Base-by-base conservation (phyloP, 1,140 invertebrate genomes). In the Araneus ventricosus region DNA sequence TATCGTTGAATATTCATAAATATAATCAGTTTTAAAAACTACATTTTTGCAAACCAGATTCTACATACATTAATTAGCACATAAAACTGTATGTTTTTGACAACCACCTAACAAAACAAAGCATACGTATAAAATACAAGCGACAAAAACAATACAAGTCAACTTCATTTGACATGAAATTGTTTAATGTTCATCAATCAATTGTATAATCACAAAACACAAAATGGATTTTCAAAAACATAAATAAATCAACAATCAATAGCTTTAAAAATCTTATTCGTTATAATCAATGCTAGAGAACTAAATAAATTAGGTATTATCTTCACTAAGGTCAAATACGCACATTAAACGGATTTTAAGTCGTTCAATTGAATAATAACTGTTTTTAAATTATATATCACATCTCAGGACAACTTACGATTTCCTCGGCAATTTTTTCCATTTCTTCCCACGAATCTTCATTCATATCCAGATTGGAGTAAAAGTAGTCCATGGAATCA, bases 401-500 rank as follows among this genome's bases (percentile, higher is more conserved):
- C 14, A 34, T 30, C 20, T 75, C 34, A 22, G 30, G 30, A 45
- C n/a, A n/a, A 45, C 24, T n/a, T 82, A 82, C 22, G 59, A 86
- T 59, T 14, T 61, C 84, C 2, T 59, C 39, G 0, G 84, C 84
- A 20, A 86, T 57, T 24, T 27, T 34, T 34, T 88, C 86, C 59
- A 88, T 24, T 88, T 88, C 86, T 5, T 14, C 39, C 86, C 86
- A 88, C 1, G 86, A 88, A 24, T 88, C 86, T 39, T 88, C 86
- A 88, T 63, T 88, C 24, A 88, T 1, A 67, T 88, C 86, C 20
- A 88, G 59, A 70, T 88, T 88, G 2, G 86, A n/a, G 34, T 88
- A 88, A n/a, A 88, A 88, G 17, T 88, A 88, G 6, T 88, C 86
- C 86, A 88, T 88, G 27, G 86, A 34, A 37, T 88, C 86, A 37